phyloP scores from a whole-genome alignment of 2,113 vertebrate species.

The Dipodomys spectabilis region DNA sequence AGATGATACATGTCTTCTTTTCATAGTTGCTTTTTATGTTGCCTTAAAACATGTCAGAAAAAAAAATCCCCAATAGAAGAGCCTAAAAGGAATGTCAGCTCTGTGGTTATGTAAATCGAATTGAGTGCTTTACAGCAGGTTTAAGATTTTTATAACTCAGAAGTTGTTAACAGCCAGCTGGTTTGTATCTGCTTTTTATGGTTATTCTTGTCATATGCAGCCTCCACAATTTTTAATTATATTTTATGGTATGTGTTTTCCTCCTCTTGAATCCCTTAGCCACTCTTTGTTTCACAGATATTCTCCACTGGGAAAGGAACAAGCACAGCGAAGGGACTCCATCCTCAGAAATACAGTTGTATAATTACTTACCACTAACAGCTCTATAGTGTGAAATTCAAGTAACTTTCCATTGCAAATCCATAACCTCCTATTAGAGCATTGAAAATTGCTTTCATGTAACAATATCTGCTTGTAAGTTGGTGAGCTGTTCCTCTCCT shows the following conservation, averaged over 20 bases:
- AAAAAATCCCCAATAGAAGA: constrained; percentile 90
- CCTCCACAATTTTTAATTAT: constrained; percentile 94
- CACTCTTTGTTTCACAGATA: constrained; percentile 87
- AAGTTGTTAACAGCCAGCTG: constrained; percentile 93
- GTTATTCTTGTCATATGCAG: constrained; percentile 93
- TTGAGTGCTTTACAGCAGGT: constrained; percentile 92
- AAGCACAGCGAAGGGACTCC: constrained; percentile 83
- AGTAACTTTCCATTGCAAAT: constrained; percentile 77
- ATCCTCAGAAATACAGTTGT: constrained; percentile 85
- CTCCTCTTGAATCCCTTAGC: constrained; percentile 89
- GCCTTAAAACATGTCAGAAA: constrained; percentile 91
- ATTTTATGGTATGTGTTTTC: constrained; percentile 92
- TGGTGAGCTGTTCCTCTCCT: constrained; percentile 40
- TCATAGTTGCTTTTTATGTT: constrained; percentile 90
- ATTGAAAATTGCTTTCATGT: constrained; percentile 69
- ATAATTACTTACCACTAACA: constrained; percentile 86
- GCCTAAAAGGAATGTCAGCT: constrained; percentile 90
- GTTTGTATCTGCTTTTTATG: constrained; percentile 93
- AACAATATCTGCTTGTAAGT: constrained; percentile 46
- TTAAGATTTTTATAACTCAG: constrained; percentile 94
- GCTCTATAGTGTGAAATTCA: constrained; percentile 79
- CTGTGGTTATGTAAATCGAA: constrained; percentile 92
- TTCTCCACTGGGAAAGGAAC: constrained; percentile 87
- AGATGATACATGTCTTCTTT: constrained; percentile 88
- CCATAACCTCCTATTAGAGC: constrained; percentile 74